Conservation (phyloP, 2,888 invertebrate genomes). For the Euplexia lucipara region DNA sequence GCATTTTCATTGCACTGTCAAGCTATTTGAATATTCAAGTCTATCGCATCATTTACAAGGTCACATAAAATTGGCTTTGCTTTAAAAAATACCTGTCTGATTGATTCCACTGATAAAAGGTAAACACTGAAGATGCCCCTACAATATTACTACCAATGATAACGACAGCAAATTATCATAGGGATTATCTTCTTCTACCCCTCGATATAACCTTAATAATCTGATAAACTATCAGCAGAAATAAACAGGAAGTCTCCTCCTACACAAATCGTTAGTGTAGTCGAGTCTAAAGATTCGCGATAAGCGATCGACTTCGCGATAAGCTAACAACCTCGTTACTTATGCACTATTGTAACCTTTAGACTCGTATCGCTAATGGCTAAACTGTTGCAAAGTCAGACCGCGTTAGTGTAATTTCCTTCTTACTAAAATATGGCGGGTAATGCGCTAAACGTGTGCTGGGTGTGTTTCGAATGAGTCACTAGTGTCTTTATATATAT, state of each 20-base stretch:
- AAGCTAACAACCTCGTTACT: slow-evolving; percentile 50
- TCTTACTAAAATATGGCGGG: slow-evolving; percentile 21
- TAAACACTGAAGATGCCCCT: background rate
- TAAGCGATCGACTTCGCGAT: slow-evolving; percentile 43
- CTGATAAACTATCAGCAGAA: slow-evolving; percentile 32
- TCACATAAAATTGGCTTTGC: background rate
- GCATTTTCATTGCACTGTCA: too few species aligned
- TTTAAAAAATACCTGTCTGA: background rate
- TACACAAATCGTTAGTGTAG: slow-evolving; percentile 50
- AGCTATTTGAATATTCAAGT: too few species aligned
- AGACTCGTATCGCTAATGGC: slow-evolving; percentile 42
- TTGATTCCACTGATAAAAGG: background rate
- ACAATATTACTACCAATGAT: background rate
- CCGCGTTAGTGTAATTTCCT: slow-evolving; percentile 44
- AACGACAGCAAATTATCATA: slow-evolving; percentile 22
- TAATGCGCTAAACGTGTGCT: slow-evolving; percentile 8
- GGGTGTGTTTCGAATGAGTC: background rate
- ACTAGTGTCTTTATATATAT: background rate
- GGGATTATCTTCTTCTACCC: background rate
- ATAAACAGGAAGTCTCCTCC: slow-evolving; percentile 35
- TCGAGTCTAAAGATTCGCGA: slow-evolving; percentile 42
- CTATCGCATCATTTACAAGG: too few species aligned
- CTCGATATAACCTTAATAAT: slow-evolving; percentile 13
- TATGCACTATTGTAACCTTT: slow-evolving; percentile 45
- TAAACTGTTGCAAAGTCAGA: slow-evolving; percentile 48